Conservation (phyloP, 2,113 vertebrate genomes). For the Lichenostomus cassidix region DNA sequence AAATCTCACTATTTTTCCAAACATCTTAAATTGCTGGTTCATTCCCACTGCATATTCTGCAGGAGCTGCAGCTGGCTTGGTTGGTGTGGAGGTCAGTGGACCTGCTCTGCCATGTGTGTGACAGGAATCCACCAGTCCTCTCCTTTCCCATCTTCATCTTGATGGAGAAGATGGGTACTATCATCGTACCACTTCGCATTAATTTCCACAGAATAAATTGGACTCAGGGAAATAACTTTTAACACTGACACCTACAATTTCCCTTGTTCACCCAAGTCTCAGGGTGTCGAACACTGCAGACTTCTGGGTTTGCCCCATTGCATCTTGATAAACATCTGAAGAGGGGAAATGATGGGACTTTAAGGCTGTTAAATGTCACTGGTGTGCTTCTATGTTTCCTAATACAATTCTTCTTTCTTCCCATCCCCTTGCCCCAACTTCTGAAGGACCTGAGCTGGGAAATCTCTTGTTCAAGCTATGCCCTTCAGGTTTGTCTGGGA, state of each 20-base stretch:
- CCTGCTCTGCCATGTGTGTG: rapidly evolving
- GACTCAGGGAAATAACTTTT: background rate
- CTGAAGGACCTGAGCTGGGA: background rate
- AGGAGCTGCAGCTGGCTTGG: background rate
- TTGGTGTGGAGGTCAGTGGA: background rate
- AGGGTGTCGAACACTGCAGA: background rate
- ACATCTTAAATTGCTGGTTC: background rate
- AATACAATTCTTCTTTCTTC: background rate
- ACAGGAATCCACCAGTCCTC: background rate
- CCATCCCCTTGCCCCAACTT: background rate
- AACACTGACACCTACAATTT: background rate
- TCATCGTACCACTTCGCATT: background rate
- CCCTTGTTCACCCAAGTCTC: background rate
- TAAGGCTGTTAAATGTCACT: background rate
- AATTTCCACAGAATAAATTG: background rate
- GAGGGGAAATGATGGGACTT: background rate
- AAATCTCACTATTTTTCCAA: background rate
- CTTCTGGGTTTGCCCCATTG: background rate
- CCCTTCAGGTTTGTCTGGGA: background rate
- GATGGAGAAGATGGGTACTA: background rate
- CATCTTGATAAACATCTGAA: background rate
- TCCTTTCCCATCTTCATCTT: background rate
- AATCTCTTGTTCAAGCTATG: background rate
- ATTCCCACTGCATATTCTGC: background rate
- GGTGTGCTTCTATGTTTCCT: background rate